These are phyloP conservation scores for Fratercula arctica DNA, from an alignment of 2,797 vertebrate species.

Conservation along the genomic window DNA sequence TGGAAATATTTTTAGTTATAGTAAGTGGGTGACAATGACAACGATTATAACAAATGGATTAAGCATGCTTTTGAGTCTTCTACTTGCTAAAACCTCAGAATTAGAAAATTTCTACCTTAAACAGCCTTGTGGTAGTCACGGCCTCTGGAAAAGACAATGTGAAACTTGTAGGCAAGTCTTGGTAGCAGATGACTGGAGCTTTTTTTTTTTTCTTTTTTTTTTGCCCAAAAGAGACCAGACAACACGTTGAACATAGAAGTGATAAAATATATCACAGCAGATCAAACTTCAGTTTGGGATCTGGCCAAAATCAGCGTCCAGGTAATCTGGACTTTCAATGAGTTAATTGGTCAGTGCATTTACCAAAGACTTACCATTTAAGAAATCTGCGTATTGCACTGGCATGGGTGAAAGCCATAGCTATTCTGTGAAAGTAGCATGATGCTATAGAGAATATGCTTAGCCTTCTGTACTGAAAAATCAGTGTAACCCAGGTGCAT, in stretches of 20 bases:
- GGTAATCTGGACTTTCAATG: not conserved
- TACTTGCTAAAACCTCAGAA: not conserved
- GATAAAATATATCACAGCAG: not conserved
- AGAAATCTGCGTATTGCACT: not conserved
- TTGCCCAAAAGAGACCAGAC: not conserved
- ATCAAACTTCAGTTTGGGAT: not conserved
- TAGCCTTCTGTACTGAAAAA: not conserved
- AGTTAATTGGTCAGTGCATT: not conserved
- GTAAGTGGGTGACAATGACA: not conserved
- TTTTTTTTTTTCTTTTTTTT: not conserved
- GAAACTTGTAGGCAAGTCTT: not conserved
- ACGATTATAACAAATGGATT: not conserved
- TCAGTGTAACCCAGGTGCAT: not conserved
- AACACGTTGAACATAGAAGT: fast-evolving
- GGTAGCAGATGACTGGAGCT: not conserved
- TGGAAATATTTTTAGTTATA: not conserved
- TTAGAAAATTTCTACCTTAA: not conserved
- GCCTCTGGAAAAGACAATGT: not conserved
- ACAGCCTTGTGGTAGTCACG: not conserved
- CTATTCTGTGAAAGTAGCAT: not conserved
- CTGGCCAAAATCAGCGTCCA: not conserved
- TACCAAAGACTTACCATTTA: not conserved
- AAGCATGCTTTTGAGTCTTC: not conserved
- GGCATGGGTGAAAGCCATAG: not conserved
- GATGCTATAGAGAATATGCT: not conserved